A percentile compares a stretch with the other conserved stretches of the same genome.
These are phyloP conservation scores for Parnassius apollo DNA, from an alignment of 2,888 invertebrate genomes.

Conservation along the genomic window DNA sequence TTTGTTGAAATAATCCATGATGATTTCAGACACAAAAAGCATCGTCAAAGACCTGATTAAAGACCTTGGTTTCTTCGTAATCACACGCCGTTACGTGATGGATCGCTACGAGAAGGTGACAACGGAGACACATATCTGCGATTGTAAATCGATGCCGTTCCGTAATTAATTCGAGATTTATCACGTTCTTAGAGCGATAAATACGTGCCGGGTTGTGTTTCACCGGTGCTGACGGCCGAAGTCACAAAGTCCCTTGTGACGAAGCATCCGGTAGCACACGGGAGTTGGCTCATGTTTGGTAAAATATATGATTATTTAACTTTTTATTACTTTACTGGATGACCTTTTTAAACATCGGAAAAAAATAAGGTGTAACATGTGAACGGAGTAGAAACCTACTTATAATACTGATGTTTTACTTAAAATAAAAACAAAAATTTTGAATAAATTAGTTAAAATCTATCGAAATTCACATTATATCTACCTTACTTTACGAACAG, in stretches of 20 bases:
- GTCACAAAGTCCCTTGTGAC: constrained; percentile 55
- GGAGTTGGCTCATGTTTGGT: constrained; percentile 76
- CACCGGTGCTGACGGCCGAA: constrained; percentile 57
- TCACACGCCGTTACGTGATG: constrained; percentile 66
- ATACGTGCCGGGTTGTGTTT: constrained; percentile 57
- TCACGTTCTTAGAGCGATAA: constrained; percentile 54
- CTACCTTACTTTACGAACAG: too few species aligned
- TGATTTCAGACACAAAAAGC: constrained; percentile 48
- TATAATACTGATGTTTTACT: too few species aligned
- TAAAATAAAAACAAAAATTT: too few species aligned
- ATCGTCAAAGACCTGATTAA: constrained; percentile 60
- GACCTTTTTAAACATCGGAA: too few species aligned
- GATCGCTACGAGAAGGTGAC: constrained; percentile 66
- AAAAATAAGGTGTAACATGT: too few species aligned
- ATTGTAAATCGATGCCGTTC: constrained; percentile 12
- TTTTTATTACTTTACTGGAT: too few species aligned
- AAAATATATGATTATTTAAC: constrained; percentile 12
- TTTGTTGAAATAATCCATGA: too few species aligned
- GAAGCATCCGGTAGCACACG: constrained; percentile 57
- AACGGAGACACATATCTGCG: constrained; percentile 5
- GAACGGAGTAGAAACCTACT: too few species aligned
- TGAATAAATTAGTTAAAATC: too few species aligned
- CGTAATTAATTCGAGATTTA: constrained; percentile 8
- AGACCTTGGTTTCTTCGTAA: constrained; percentile 62
- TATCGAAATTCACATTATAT: too few species aligned